Conservation (phyloP, 2,888 invertebrate species). For the Eristalis intricaria region DNA sequence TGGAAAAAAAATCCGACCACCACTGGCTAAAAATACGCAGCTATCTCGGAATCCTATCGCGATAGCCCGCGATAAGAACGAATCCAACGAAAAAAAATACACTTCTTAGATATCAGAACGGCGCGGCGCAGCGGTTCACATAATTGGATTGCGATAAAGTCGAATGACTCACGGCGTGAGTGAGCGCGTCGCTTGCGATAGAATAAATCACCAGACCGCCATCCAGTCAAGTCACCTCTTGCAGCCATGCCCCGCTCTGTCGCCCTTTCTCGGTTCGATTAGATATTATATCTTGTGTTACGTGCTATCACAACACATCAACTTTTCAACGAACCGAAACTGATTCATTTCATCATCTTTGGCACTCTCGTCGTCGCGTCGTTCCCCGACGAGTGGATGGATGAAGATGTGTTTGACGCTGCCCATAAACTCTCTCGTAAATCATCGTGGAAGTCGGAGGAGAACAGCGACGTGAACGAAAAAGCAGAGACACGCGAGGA, state of each 20-base stretch:
- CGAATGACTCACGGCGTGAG: slow-evolving; percentile 13
- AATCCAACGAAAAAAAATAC: background rate
- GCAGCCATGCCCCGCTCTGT: background rate
- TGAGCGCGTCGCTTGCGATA: slow-evolving; percentile 1
- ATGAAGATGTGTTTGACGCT: background rate
- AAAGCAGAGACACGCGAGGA: background rate
- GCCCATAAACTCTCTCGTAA: slow-evolving; percentile 8
- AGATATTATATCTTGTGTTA: background rate
- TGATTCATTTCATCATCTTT: slow-evolving; percentile 41
- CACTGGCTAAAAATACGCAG: background rate
- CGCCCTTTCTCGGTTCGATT: background rate
- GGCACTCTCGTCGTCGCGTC: background rate
- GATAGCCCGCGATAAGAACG: background rate
- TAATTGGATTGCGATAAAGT: background rate
- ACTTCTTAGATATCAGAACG: background rate
- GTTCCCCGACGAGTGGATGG: background rate
- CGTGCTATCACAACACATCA: slow-evolving; percentile 23
- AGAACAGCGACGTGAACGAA: background rate
- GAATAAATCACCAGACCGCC: slow-evolving; percentile 18
- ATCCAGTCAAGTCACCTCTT: background rate
- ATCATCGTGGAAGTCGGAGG: slow-evolving; percentile 3
- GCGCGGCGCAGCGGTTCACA: background rate
- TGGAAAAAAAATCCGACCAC: background rate
- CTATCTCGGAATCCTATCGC: background rate
- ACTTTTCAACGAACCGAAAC: slow-evolving; percentile 28